Evolutionary conservation across 2,797 vertebrate species (phyloP).

Genomic region (Pempheris klunzingeri): DNA sequence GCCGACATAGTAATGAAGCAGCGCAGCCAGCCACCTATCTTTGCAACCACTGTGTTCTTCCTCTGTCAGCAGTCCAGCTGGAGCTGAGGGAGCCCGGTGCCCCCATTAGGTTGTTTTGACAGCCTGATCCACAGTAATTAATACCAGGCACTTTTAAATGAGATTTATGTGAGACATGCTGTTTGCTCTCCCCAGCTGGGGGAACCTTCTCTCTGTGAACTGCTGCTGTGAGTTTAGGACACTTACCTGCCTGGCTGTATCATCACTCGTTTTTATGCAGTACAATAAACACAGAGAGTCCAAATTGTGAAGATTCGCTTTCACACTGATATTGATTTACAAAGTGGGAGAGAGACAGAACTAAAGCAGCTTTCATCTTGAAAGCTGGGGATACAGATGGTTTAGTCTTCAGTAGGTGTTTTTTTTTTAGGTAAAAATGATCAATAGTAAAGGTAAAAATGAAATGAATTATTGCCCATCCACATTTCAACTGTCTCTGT

Average conservation of each 20-base stretch:
- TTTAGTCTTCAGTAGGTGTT: not conserved
- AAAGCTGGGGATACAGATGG: slow-evolving; percentile 11
- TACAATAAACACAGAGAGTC: slow-evolving; percentile 41
- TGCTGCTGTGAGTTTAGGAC: slow-evolving; percentile 56
- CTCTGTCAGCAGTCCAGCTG: slow-evolving; percentile 76
- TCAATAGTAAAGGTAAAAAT: not conserved
- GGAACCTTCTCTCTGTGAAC: slow-evolving; percentile 35
- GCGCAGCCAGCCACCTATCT: slow-evolving; percentile 51
- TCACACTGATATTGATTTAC: slow-evolving; percentile 48
- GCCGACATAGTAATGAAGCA: slow-evolving; percentile 46
- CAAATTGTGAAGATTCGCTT: slow-evolving; percentile 41
- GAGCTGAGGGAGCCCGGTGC: slow-evolving; percentile 58
- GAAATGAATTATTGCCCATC: not conserved
- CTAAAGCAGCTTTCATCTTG: slow-evolving; percentile 35
- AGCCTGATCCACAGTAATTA: slow-evolving; percentile 76
- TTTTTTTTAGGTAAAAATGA: not conserved
- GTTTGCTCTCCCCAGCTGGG: slow-evolving; percentile 63
- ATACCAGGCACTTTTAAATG: slow-evolving; percentile 74
- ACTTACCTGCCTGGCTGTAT: slow-evolving; percentile 23
- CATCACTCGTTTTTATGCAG: slow-evolving; percentile 17
- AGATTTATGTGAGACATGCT: slow-evolving; percentile 70
- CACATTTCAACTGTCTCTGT: not conserved
- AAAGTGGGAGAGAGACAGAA: slow-evolving; percentile 19
- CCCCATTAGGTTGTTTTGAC: slow-evolving; percentile 78
- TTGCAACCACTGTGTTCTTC: slow-evolving; percentile 41